Evolutionary conservation across 2,888 invertebrate genomes (phyloP).

Genomic region (Quadroppia sp.): DNA sequence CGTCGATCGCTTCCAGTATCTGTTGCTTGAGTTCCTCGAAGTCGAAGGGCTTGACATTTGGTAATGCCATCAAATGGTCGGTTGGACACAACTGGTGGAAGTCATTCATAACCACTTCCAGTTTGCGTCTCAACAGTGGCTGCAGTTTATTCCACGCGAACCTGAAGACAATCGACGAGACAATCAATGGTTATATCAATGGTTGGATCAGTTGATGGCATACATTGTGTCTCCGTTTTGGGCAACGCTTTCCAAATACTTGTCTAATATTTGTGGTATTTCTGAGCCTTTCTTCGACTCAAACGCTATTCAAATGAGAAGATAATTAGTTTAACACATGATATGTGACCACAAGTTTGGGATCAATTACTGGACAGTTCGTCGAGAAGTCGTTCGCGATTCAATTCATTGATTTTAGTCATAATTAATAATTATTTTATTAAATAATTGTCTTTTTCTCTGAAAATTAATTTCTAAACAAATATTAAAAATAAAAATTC

Average conservation of each 20-base stretch:
- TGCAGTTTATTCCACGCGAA: conserved; percentile 87
- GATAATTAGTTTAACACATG: not conserved
- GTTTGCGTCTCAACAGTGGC: conserved; percentile 79
- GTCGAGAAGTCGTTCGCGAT: conserved; percentile 41
- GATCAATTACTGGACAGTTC: conserved; percentile 40
- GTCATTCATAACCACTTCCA: conserved; percentile 77
- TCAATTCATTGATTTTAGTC: conserved; percentile 36
- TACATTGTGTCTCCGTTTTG: conserved; percentile 83
- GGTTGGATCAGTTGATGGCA: not conserved
- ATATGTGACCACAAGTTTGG: not conserved
- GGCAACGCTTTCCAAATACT: conserved; percentile 82
- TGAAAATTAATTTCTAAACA: too few species aligned
- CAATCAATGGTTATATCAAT: too few species aligned
- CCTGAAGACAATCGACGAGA: conserved; percentile 46
- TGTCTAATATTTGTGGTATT: conserved; percentile 81
- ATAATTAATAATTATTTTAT: too few species aligned
- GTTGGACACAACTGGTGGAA: conserved; percentile 68
- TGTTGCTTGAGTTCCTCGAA: conserved; percentile 71
- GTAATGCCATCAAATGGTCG: conserved; percentile 73
- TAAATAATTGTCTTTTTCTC: too few species aligned
- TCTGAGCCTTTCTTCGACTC: conserved; percentile 68
- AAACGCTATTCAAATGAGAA: conserved; percentile 49
- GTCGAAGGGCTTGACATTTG: conserved; percentile 84
- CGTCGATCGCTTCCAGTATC: conserved; percentile 51
- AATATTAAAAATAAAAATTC: too few species aligned